Evolutionary conservation across 2,888 invertebrate genomes (phyloP), one percentile per base, ranked within the genome.

Genomic region (Andricus curvator): DNA sequence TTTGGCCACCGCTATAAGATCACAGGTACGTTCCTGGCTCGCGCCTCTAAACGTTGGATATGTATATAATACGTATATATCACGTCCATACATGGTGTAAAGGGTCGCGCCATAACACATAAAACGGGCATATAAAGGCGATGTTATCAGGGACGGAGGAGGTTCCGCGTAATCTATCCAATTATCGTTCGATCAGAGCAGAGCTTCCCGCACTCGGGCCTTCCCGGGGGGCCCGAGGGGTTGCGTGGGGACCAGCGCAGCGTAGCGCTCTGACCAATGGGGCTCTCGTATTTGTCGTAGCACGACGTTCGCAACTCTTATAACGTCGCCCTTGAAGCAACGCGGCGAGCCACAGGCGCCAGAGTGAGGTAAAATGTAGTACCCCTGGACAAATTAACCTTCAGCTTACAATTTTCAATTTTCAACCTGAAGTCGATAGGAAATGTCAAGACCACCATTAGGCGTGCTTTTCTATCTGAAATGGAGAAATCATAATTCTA

Each of bases 161-260:
- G 90, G 90, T 91, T 90, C 90, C 89, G 90, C 90, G 89, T 90
- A 91, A 92, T 92, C 92, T 92, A 91, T 91, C 91, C 91, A 91
- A 91, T 92, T 92, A 92, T 92, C 91, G 89, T 90, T 89, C 86
- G 89, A 91, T 91, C 91, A 90, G 85, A 85, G 85, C 84, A 84
- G 84, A 84, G 85, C 85, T 81, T 82, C 80, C 25, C 87, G 88
- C 87, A 77, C 83, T 81, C 78, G 74, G 80, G 79, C 48, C 79
- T 77, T 56, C 77, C 70, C 17, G n/a, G 44, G 80, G 78, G 77
- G 79, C 60, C 25, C 66, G 48, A 64, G 74, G 29, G 64, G 64
- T 29, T 25, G 11, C 64, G 64, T 64, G 64, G 64, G 29, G 64
- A 64, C 65, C 65, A 33, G 33, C 33, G 15, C 20, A 20, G 33